Evolutionary conservation across 2,113 vertebrate species (phyloP).

Genomic region (Tautogolabrus adspersus): DNA sequence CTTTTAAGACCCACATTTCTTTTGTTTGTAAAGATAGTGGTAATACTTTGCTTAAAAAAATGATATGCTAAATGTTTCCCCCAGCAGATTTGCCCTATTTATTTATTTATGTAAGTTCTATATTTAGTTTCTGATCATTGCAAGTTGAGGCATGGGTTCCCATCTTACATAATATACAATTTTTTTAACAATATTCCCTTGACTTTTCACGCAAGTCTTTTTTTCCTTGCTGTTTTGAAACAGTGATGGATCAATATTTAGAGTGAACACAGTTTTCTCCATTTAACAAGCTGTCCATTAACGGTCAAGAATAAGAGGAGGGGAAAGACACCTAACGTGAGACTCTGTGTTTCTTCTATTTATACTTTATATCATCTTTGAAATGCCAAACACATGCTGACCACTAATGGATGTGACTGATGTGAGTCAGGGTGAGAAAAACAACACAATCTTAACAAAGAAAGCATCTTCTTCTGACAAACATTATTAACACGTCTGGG

Average conservation of each 20-base stretch:
- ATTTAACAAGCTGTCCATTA: not conserved
- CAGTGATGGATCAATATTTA: not conserved
- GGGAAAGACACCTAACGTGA: not conserved
- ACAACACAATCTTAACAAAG: slow-evolving; percentile 6
- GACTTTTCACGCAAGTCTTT: too few species aligned
- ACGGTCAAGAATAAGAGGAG: not conserved
- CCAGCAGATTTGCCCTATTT: not conserved
- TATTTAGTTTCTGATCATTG: not conserved
- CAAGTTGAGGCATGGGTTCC: not conserved
- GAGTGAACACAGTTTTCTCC: not conserved
- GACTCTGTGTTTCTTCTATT: not conserved
- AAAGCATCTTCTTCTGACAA: slow-evolving; percentile 20
- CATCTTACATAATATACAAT: not conserved
- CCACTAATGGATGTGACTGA: slow-evolving; percentile 28
- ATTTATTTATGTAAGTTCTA: not conserved
- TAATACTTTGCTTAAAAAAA: not conserved
- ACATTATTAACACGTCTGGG: slow-evolving; percentile 20
- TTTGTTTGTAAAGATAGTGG: too few species aligned
- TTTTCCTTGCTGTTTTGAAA: not conserved
- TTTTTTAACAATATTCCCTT: not conserved
- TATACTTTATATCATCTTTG: not conserved
- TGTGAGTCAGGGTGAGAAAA: slow-evolving; percentile 11
- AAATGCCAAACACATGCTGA: slow-evolving; percentile 9
- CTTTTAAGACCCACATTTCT: too few species aligned
- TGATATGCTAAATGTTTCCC: not conserved